phyloP scores from a whole-genome alignment of 1,140 invertebrate species.

The Gryon sp. region DNA sequence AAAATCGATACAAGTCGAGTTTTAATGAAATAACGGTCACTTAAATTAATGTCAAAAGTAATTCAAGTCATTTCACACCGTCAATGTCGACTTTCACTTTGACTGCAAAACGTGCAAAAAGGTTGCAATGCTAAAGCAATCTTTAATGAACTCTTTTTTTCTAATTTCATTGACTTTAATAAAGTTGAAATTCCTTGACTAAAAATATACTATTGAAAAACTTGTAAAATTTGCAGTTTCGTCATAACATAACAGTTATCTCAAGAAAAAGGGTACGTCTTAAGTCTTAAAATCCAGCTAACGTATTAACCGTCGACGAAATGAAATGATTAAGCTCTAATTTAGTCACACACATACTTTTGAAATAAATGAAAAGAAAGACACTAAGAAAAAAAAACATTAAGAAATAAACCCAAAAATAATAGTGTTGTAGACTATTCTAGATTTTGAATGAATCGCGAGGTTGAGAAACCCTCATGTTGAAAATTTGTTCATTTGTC shows the following conservation, averaged over 20 bases:
- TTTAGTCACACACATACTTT: constrained; percentile 61
- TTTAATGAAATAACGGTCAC: too few species aligned
- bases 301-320: constrained; percentile 49
- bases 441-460: constrained; percentile 53
- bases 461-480: constrained; percentile 28
- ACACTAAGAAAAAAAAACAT: constrained; percentile 3
- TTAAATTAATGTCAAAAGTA: too few species aligned
- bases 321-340: constrained; percentile 55
- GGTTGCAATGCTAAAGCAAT: too few species aligned
- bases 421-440: constrained; percentile 59
- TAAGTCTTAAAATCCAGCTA: constrained; percentile 52
- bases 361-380: constrained; percentile 47
- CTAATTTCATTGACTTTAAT: too few species aligned
- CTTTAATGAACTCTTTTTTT: too few species aligned
- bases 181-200: too few species aligned
- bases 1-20: too few species aligned
- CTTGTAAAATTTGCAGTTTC: background rate
- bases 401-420: constrained; percentile 32
- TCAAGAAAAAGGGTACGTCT: constrained; percentile 37
- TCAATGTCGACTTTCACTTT: too few species aligned
- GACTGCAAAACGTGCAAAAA: too few species aligned
- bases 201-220: too few species aligned
- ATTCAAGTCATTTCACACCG: too few species aligned
- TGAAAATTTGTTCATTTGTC: constrained; percentile 52
- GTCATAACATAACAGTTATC: background rate